These are phyloP conservation scores for Myoxocephalus aenaeus DNA, from an alignment of 2,797 vertebrate species.

Conservation along the genomic window DNA sequence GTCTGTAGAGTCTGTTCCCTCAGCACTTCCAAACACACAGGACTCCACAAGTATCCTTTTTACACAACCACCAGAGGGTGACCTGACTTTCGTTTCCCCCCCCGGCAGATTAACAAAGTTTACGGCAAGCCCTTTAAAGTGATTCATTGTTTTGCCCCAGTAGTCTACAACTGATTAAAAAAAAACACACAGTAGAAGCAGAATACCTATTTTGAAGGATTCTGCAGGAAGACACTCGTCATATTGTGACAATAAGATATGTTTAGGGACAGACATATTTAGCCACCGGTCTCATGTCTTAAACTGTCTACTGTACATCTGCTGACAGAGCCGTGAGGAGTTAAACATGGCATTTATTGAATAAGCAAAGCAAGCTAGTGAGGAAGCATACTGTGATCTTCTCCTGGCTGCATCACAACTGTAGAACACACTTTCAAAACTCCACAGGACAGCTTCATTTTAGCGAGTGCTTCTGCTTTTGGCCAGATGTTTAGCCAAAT, in stretches of 20 bases:
- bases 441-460: slow-evolving; percentile 8
- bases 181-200: background rate
- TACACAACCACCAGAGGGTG: slow-evolving; percentile 10
- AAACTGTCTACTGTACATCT: background rate
- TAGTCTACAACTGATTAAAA: background rate
- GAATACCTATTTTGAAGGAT: background rate
- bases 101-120: background rate
- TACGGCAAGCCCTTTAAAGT: background rate
- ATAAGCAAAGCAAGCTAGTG: background rate
- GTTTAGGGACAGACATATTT: background rate
- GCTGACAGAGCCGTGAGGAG: background rate
- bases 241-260: background rate
- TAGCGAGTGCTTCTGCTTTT: slow-evolving; percentile 45
- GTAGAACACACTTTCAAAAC: background rate
- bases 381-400: background rate
- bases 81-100: background rate
- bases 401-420: slow-evolving; percentile 18
- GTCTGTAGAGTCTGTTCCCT: background rate
- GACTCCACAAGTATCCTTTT: background rate
- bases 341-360: slow-evolving; percentile 7
- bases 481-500: slow-evolving; percentile 48
- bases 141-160: background rate
- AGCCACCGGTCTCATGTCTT: background rate
- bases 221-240: slow-evolving; percentile 1
- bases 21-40: background rate